A percentile compares a stretch with the other conserved stretches of the same genome.
Evolutionary conservation across 1,140 invertebrate species (phyloP).

Genomic region (Homalodisca vitripennis): DNA sequence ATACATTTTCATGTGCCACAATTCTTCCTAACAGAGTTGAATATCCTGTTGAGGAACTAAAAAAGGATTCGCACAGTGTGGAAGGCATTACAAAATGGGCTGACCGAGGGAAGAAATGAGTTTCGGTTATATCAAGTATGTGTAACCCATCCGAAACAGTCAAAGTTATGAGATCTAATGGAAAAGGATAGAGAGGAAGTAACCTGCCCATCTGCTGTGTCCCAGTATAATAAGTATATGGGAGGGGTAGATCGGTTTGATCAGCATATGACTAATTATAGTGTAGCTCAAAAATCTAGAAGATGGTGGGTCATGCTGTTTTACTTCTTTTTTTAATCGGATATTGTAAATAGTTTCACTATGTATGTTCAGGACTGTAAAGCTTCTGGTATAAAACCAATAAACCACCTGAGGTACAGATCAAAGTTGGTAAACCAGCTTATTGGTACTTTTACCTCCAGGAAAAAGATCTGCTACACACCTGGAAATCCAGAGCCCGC

Average conservation of each 20-base stretch:
- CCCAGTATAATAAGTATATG: slow-evolving; percentile 39
- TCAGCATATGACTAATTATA: slow-evolving; percentile 32
- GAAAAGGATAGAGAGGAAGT: slow-evolving; percentile 33
- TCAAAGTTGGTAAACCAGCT: slow-evolving; percentile 17
- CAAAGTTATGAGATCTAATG: slow-evolving; percentile 16
- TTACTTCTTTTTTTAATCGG: slow-evolving; percentile 33
- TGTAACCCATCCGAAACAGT: slow-evolving; percentile 12
- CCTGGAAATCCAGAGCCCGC: neutral
- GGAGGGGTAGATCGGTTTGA: slow-evolving; percentile 39
- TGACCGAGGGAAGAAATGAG: slow-evolving; percentile 34
- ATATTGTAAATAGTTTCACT: slow-evolving; percentile 33
- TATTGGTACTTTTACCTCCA: slow-evolving; percentile 15
- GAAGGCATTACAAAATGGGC: slow-evolving; percentile 32
- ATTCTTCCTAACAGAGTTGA: slow-evolving; percentile 35
- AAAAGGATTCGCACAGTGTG: slow-evolving; percentile 23
- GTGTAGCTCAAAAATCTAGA: slow-evolving; percentile 17
- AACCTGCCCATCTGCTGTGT: slow-evolving; percentile 28
- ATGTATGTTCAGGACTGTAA: slow-evolving; percentile 25
- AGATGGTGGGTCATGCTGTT: slow-evolving; percentile 35
- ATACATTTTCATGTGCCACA: slow-evolving; percentile 37
- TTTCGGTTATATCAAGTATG: slow-evolving; percentile 30
- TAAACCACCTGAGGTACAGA: slow-evolving; percentile 12
- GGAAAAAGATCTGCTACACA: neutral
- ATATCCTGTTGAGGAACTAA: slow-evolving; percentile 29
- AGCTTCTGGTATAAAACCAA: slow-evolving; percentile 10